Evolutionary conservation across 2,113 vertebrate genomes (phyloP), one percentile per base, ranked within the genome.

Genomic region (Corythoichthys intestinalis): DNA sequence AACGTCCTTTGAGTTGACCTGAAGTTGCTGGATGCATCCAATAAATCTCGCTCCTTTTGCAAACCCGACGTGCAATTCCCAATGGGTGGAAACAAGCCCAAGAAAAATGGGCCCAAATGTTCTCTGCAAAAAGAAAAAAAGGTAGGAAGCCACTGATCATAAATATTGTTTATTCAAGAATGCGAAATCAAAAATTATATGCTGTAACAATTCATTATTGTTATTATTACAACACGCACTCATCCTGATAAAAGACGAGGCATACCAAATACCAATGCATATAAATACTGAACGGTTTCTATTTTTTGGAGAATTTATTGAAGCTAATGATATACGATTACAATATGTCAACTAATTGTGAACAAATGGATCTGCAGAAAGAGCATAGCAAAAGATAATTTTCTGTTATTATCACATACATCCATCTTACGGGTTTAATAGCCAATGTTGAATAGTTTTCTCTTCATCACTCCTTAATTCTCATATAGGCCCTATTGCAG

Each of bases 11-110:
- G 87, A 83, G 84, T 94, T 94, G 69, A 94, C 80, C 86, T 91
- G 93, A 81, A 96, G 90, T 77, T 94, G 92, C 57, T 85, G 74
- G 75, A 97, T 88, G 15, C 93, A 97, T 41, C 93, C 93, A 38
- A 77, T 85, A 75, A 92, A 93, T 58, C 72, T 67, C 70, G 87
- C 83, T 66, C 71, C 74, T 35, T 86, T 91, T 39, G 73, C 74
- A 49, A 72, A 81, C 63, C 59, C 44, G 7, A 1, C 69, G 63
- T 83, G 86, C 48, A 87, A 79, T 52, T 90, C 86, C 79, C 87
- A 78, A 15, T 83, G 81, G 83, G 73, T 76, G 41, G 94, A 93
- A 67, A 94, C 82, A 7, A 89, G 90, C 60, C 93, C 94, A 77
- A 96, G 90, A 77, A 94, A 94, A 35, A 89, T 62, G 67, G 93